These are phyloP conservation scores for Hyperopisus bebe DNA, from an alignment of 2,113 vertebrate genomes.

Conservation along the genomic window DNA sequence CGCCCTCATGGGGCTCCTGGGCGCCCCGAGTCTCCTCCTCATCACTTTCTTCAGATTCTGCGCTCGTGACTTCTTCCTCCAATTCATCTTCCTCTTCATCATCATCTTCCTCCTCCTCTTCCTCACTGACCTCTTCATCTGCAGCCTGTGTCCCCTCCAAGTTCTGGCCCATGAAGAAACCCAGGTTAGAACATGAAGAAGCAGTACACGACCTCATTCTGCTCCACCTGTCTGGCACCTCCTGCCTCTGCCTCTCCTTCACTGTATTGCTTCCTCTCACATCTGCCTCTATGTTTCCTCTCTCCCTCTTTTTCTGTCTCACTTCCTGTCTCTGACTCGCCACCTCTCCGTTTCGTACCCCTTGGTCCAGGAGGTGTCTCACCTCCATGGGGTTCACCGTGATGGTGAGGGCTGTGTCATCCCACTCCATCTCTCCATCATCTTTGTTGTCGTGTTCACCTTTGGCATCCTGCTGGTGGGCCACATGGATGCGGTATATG, in stretches of 20 bases:
- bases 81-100: constrained; percentile 69
- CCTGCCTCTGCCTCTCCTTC: not conserved
- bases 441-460: constrained; percentile 64
- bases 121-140: constrained; percentile 70
- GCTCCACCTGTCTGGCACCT: not conserved
- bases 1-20: constrained; percentile 55
- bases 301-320: not conserved
- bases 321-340: not conserved
- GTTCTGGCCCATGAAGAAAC: constrained; percentile 57
- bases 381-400: constrained; percentile 97
- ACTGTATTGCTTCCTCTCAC: not conserved
- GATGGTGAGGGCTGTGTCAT: constrained; percentile 84
- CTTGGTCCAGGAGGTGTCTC: constrained; percentile 12
- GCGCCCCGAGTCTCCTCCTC: constrained; percentile 68
- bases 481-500: constrained; percentile 72
- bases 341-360: not conserved
- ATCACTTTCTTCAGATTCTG: constrained; percentile 83
- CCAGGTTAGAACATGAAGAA: not conserved
- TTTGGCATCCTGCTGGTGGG: constrained; percentile 66
- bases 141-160: constrained; percentile 62
- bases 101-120: constrained; percentile 68
- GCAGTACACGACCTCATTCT: not conserved
- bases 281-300: not conserved
- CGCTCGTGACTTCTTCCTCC: constrained; percentile 74
- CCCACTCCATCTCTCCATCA: constrained; percentile 75